These are phyloP conservation scores for Leucophenga maculata DNA, from an alignment of 2,888 invertebrate species.

Conservation along the genomic window DNA sequence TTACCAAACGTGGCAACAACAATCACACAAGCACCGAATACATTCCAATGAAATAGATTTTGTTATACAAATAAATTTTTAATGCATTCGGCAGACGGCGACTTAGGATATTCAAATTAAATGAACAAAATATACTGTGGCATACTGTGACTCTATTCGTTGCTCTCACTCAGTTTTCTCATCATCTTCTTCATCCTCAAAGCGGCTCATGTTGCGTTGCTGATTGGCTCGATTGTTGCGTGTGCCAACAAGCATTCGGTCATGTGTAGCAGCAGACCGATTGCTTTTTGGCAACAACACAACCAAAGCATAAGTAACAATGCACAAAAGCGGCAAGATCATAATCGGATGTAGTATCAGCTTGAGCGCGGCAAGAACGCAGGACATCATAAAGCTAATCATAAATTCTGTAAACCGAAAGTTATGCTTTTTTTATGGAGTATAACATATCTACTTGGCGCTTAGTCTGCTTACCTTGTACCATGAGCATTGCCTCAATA, in stretches of 20 bases:
- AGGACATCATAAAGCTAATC: slow-evolving; percentile 50
- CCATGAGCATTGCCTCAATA: slow-evolving; percentile 37
- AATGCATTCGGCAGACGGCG: too few species aligned
- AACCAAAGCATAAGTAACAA: slow-evolving; percentile 24
- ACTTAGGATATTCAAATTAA: too few species aligned
- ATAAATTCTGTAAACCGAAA: slow-evolving; percentile 39
- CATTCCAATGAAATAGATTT: too few species aligned
- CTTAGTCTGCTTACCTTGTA: slow-evolving; percentile 52
- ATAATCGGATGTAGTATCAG: slow-evolving; percentile 50
- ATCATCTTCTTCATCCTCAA: neutral
- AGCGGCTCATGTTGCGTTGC: too few species aligned
- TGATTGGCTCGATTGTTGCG: neutral
- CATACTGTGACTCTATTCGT: too few species aligned
- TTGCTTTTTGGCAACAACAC: slow-evolving; percentile 25
- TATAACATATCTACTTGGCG: too few species aligned
- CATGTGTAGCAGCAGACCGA: slow-evolving; percentile 27
- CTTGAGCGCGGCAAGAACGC: slow-evolving; percentile 39
- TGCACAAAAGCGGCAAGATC: slow-evolving; percentile 43
- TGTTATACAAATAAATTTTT: too few species aligned
- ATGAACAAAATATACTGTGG: too few species aligned
- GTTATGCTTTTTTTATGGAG: too few species aligned
- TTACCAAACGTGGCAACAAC: slow-evolving; percentile 65
- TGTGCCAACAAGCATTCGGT: neutral
- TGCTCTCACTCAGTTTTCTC: too few species aligned
- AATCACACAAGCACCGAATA: too few species aligned